Base-by-base conservation (phyloP, 1,140 invertebrate species). In the Luehdorfia chinensis region DNA sequence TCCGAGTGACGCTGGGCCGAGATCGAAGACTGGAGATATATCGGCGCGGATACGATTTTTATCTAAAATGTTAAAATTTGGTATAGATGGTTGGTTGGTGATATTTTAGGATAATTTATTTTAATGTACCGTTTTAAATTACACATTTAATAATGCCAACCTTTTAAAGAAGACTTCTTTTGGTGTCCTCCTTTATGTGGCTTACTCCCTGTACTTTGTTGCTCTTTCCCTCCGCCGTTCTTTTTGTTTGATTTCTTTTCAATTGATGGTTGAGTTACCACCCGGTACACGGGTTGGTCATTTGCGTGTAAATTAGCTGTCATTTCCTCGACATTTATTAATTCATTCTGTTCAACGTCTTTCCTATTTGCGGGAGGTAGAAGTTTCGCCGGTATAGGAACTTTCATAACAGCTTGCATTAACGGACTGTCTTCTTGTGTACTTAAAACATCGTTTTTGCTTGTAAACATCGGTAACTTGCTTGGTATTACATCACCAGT, bases 1-100 rank as follows among this genome's bases (percentile, higher is more conserved):
- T 2, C 96, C 95, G 7, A 97, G 83, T 9, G 93, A 94, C 7
- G 94, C 89, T 0, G 93, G 89, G 6, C 89, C 90, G 33, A 75
- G 63, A 25, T 80, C 76, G 9, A 63, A 33, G 0, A 60, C 55
- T 7, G 64, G 43, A n/a, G n/a, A n/a, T 14, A 43, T 49, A 34
- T 81, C 76, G 2, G 68, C 65, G 5, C 78, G 73, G 25, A 71
- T 66, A 25, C 78, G 72, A 39, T 76, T 73, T 37, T 85, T 85
- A 58, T 85, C 81, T 85, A 47, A 34, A 78, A 69, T 25, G 9
- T n/a, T n/a, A n/a, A n/a, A n/a, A n/a, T n/a, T n/a, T n/a, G n/a
- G n/a, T n/a, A n/a, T n/a, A n/a, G n/a, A n/a, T n/a, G n/a, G n/a
- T n/a, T n/a, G n/a, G n/a, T n/a, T n/a, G n/a, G n/a, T n/a, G n/a